Base-by-base conservation (phyloP, 2,888 invertebrate species). In the Drosophila maculinotata region DNA sequence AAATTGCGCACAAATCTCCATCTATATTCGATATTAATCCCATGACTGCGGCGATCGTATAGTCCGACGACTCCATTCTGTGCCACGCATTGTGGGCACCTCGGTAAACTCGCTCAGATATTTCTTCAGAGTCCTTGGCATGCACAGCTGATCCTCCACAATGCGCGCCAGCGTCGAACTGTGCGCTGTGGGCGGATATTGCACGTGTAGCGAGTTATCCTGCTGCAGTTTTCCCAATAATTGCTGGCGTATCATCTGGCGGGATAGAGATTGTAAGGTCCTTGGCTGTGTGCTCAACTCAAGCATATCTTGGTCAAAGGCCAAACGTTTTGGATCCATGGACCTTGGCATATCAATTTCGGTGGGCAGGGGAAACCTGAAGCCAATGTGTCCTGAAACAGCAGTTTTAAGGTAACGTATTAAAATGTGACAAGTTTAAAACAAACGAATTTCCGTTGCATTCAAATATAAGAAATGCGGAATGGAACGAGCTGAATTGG, bases 91-190 rank as follows among this genome's bases (percentile, higher is more conserved):
- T 52, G 60, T 59, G 31, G 89, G 87, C 62, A 91, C 69, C 69
- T 91, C 91, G 44, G 86, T 73, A 59, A 90, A 91, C 10, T 91
- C 86, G 68, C 77, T 76, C 9, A 91, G 70, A 71, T 87, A 91
- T 57, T 68, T 74, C 57, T 91, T 89, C 25, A 91, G 56, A 1
- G 78, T 76, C 30, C 60, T 69, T 9, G 91, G 91, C 52, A 91
- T 80, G 48, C 77, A 89, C 25, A 90, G 82, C 59, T 87, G 12
- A 36, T 75, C 78, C 39, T 83, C 81, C 7, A 91, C 86, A 20
- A 91, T 82, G 48, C 72, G 71, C n/a, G 76, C 72, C 44, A 91
- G 49, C 20, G 87, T 86, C 3, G 91, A 91, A 39, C 89, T 85
- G 23, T 84, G 68, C 35, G 67, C 80, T 7, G 89, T 90, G 31